phyloP scores from a whole-genome alignment of 2,113 vertebrate species.

The Corythornis madagascariensis region DNA sequence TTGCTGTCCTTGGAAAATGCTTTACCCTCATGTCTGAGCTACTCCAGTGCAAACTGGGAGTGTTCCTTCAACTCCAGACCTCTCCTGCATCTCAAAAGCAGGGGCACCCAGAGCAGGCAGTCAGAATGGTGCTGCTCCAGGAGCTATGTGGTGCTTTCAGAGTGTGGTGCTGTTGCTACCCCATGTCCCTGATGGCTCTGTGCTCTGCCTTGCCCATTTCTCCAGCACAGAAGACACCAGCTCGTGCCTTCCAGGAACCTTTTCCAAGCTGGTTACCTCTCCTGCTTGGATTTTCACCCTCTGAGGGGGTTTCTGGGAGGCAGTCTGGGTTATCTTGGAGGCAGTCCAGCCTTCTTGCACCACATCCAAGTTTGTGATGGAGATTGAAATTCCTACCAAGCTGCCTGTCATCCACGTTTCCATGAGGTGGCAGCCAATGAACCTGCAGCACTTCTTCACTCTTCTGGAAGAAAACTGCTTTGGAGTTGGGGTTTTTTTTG shows the following conservation, averaged over 20 bases:
- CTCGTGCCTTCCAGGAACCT: neutral
- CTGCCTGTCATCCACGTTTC: neutral
- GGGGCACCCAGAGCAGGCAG: neutral
- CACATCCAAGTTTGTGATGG: neutral
- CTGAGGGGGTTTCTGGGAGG: conserved; percentile 2
- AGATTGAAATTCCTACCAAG: neutral
- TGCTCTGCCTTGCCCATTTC: neutral
- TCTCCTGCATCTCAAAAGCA: neutral
- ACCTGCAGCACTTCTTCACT: neutral
- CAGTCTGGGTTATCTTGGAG: neutral
- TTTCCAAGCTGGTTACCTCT: neutral
- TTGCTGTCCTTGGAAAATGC: neutral
- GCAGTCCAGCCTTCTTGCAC: neutral
- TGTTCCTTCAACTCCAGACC: neutral
- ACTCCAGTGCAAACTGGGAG: fast-evolving
- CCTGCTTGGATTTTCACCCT: neutral
- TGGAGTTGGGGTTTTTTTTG: too few relatives aligned
- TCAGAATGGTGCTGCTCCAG: fast-evolving
- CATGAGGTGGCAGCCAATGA: neutral
- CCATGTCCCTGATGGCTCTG: fast-evolving
- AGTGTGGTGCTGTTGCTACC: neutral
- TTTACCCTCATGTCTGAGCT: neutral
- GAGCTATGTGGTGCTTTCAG: neutral
- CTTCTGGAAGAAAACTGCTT: neutral
- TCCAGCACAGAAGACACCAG: neutral